Evolutionary conservation across 2,797 vertebrate genomes (phyloP).

Genomic region (Hirundo rustica): DNA sequence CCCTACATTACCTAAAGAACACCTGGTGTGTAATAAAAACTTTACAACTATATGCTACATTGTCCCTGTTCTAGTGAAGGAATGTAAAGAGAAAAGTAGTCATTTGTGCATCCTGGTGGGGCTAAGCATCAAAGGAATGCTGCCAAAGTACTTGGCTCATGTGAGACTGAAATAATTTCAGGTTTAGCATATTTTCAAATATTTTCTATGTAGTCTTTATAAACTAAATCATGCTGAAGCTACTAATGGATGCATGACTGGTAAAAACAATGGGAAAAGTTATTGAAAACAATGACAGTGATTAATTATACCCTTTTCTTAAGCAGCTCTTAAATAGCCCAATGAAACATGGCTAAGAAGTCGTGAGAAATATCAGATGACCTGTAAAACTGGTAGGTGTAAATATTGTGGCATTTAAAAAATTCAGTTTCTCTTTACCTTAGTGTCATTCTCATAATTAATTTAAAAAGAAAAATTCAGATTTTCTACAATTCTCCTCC

Average conservation of each 20-base stretch:
- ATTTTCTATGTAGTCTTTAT: background rate
- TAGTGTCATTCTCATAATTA: accelerated
- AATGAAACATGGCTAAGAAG: background rate
- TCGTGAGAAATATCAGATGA: background rate
- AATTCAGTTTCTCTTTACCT: background rate
- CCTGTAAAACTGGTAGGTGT: background rate
- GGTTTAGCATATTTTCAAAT: background rate
- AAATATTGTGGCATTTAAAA: background rate
- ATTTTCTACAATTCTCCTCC: background rate
- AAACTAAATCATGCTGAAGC: background rate
- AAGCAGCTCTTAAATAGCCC: background rate
- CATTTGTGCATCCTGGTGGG: background rate
- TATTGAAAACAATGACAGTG: background rate
- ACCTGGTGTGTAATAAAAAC: background rate
- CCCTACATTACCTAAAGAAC: background rate
- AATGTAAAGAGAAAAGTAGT: background rate
- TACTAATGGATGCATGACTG: background rate
- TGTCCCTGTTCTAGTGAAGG: background rate
- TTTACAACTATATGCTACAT: background rate
- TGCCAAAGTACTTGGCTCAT: background rate
- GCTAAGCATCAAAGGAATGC: background rate
- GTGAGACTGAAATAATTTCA: background rate
- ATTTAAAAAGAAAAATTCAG: background rate
- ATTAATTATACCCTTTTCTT: background rate
- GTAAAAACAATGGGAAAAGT: background rate